Evolutionary conservation across 2,888 invertebrate species (phyloP), one percentile per base, ranked within the genome.

Genomic region (Chymomyza caudatula): DNA sequence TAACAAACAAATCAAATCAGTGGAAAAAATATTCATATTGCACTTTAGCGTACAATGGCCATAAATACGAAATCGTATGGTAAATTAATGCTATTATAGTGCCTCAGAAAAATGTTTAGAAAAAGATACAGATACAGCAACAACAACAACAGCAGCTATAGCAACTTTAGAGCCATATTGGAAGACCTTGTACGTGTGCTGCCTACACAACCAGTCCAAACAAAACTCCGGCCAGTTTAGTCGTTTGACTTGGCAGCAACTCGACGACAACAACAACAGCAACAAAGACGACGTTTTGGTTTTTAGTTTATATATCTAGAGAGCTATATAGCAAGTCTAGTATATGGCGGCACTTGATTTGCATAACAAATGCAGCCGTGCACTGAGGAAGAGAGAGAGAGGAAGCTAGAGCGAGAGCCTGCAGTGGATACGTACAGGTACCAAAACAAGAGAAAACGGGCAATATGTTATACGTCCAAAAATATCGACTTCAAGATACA

Each of bases 161-260:
- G 37, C 42, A 61, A 58, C 67, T 71, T 79, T 82, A 78, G 65
- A 82, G 79, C 78, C 86, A 86, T 88, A 87, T 88, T 82, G 86
- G 87, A 88, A 88, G 85, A 78, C 88, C 88, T 87, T 88, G 84
- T 88, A 88, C 87, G 87, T 87, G 88, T 75, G 76, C 87, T 77
- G 88, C 88, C 88, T 87, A 88, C 88, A 85, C 88, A 86, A 83
- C 86, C 85, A 86, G 86, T 82, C 78, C 76, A 76, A 47, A 47
- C 8, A 37, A 37, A 37, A 37, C 29, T 37, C 29, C 29, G 29
- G 29, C 29, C 11, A 37, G 29, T 37, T 37, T 37, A 37, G 29
- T 37, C 29, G 29, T 37, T 37, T 37, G 29, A 37, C 29, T 37
- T 37, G 29, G 29, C 29, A 37, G 29, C 29, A 37, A 37, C 29